Evolutionary conservation across 2,888 invertebrate species (phyloP).

Genomic region (Eristalis arbustorum): DNA sequence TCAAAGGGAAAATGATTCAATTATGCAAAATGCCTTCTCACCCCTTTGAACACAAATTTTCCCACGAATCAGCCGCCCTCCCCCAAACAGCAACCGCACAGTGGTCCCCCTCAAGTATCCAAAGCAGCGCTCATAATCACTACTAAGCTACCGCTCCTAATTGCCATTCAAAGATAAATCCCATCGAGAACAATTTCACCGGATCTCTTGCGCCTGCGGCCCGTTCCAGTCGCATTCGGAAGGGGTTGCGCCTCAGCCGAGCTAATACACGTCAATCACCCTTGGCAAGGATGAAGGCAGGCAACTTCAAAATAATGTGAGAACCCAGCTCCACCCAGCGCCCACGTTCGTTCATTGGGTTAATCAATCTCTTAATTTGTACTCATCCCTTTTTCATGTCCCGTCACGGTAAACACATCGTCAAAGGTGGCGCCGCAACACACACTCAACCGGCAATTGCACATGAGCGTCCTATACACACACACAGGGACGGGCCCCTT

Average conservation of each 20-base stretch:
- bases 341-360: conserved; percentile 44
- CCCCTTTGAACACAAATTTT: conserved; percentile 14
- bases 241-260: background rate
- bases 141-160: conserved; percentile 36
- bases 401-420: conserved; percentile 23
- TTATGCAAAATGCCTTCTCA: conserved; percentile 31
- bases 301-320: background rate
- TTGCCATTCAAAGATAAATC: conserved; percentile 42
- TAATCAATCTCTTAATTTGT: conserved; percentile 55
- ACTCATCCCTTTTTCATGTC: conserved; percentile 4
- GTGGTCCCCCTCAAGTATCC: background rate
- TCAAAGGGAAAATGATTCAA: background rate
- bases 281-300: background rate
- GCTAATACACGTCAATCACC: background rate
- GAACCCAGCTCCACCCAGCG: background rate
- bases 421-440: conserved; percentile 49
- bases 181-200: conserved; percentile 33
- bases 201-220: background rate
- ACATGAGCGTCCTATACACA: background rate
- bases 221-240: background rate
- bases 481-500: conserved; percentile 10
- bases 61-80: conserved; percentile 31
- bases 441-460: background rate
- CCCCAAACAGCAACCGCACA: background rate
- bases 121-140: conserved; percentile 11